Base-by-base conservation (phyloP, 2,888 invertebrate genomes). In the Lycophotia porphyrea region DNA sequence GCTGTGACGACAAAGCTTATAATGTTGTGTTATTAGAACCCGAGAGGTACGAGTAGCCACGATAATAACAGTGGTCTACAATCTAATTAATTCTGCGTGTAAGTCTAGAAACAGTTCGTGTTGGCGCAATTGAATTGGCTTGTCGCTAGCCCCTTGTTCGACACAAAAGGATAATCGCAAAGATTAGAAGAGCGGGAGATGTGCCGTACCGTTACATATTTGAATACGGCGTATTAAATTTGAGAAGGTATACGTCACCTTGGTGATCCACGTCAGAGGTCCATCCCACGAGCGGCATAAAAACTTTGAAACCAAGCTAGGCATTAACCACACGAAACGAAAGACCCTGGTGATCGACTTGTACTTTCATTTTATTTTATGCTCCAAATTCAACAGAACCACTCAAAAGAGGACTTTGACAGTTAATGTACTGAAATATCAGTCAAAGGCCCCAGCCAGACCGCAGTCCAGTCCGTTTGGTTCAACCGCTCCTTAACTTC, bases 101-200 rank as follows among this genome's bases (percentile, higher is more conserved):
- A 88, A 88, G 88, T 88, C 85, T 87, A 87, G 85, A 86, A 88
- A 88, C 89, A 87, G 88, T 87, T 84, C 87, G 91, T 91, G 89
- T 90, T 90, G 89, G 88, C 91, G 89, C 92, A 93, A 93, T 93
- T 92, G 92, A 90, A 91, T 92, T 90, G 88, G 85, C 85, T 89
- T 87, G 90, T 91, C 90, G 83, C 88, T 82, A 87, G 90, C 85
- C 87, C 82, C 88, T 88, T 88, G 86, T 84, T 86, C 81, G 82
- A 81, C 82, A 86, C 84, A 85, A 84, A 86, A 90, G 89, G 89
- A 90, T 88, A 85, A 80, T 52, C 69, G 34, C 88, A 91, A 80
- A 89, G 87, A 91, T 70, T 87, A 87, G 42, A 52, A 60, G 44
- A 39, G 31, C 74, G 44, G 63, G 36, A 87, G 83, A 71, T 11